A percentile compares a stretch with the other conserved stretches of the same genome.
phyloP scores from a whole-genome alignment of 2,888 invertebrate genomes.

The Malacosoma neustria region DNA sequence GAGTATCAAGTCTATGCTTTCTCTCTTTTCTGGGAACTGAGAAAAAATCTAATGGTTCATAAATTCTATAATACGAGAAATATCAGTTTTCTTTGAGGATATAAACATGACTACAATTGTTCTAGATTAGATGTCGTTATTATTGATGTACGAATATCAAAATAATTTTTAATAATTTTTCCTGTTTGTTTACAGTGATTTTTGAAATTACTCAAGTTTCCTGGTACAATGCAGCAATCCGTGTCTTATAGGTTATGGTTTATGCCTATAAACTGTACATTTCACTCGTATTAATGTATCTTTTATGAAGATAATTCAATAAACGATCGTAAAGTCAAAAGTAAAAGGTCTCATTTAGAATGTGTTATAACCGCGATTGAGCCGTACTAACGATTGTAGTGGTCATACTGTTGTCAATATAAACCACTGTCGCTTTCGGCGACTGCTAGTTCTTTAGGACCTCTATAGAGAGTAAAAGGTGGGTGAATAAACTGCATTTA shows the following conservation, averaged over 20 bases:
- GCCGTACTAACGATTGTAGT: conserved; percentile 51
- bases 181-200: no score
- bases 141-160: no score
- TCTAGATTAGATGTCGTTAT: no score
- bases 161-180: no score
- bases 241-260: conserved; percentile 26
- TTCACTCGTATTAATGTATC: conserved; percentile 28
- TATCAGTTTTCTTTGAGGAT: no score
- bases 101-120: no score
- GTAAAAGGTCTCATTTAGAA: conserved; percentile 38
- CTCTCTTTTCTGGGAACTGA: no score
- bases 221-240: conserved; percentile 38
- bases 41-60: no score
- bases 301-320: conserved; percentile 9
- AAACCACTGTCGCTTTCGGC: conserved; percentile 66
- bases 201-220: conserved; percentile 45
- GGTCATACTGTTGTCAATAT: conserved; percentile 60
- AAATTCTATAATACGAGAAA: no score
- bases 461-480: conserved; percentile 65
- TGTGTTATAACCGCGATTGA: conserved; percentile 25
- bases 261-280: conserved; percentile 25
- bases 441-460: conserved; percentile 59
- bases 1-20: no score
- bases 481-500: conserved; percentile 44
- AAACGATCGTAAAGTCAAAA: conserved; percentile 17